Percentiles rank a stretch among this genome's conserved stretches.
These are phyloP conservation scores for Phylloscopus trochilus DNA, from an alignment of 2,113 vertebrate genomes.

Conservation along the genomic window DNA sequence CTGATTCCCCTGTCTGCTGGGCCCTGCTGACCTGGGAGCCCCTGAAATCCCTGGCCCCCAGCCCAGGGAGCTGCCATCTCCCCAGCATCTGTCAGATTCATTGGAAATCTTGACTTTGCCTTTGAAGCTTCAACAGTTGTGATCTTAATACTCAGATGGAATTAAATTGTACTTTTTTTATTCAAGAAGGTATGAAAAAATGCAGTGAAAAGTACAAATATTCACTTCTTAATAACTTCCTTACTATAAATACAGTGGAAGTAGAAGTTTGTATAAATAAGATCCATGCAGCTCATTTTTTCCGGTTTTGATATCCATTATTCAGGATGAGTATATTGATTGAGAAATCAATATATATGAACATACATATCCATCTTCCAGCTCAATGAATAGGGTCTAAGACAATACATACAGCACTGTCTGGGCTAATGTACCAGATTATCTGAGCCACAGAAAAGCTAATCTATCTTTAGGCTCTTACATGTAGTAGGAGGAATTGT, in stretches of 20 bases:
- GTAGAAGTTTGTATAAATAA: neutral
- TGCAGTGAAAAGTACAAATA: neutral
- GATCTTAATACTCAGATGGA: neutral
- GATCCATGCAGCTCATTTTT: neutral
- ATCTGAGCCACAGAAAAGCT: neutral
- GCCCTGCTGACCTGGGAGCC: accelerated
- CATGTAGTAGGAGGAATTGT: neutral
- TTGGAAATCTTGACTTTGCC: neutral
- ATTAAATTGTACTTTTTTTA: neutral
- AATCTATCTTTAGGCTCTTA: neutral
- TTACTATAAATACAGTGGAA: neutral
- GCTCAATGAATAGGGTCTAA: neutral
- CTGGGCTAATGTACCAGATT: neutral
- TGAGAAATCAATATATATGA: neutral
- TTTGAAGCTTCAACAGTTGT: neutral
- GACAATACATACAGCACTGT: accelerated
- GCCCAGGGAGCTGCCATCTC: neutral
- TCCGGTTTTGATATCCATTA: neutral
- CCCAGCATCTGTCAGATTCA: accelerated
- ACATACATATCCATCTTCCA: neutral
- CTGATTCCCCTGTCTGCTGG: neutral
- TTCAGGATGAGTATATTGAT: neutral
- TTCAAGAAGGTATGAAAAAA: neutral
- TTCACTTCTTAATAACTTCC: neutral
- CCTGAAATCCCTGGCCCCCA: accelerated